Evolutionary conservation across 2,888 invertebrate genomes (phyloP).

Genomic region (Cerastis rubricosa): DNA sequence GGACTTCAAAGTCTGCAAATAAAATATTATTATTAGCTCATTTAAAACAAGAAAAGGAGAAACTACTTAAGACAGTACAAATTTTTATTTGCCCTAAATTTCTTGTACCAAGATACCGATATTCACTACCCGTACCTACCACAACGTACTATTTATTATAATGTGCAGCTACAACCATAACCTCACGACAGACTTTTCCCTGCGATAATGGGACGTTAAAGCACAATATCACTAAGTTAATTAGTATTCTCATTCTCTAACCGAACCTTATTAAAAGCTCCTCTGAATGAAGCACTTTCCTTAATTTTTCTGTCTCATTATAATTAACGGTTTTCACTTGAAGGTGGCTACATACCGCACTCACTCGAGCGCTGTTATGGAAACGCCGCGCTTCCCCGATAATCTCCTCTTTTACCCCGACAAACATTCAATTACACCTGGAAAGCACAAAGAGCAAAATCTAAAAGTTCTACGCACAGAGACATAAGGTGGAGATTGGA

Average conservation of each 20-base stretch:
- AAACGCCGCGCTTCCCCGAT: slow-evolving; percentile 70
- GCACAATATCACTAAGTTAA: slow-evolving; percentile 31
- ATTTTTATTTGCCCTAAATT: too few relatives aligned
- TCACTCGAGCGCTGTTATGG: slow-evolving; percentile 69
- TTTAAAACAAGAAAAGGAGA: not conserved
- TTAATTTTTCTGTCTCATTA: slow-evolving; percentile 54
- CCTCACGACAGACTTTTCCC: not conserved
- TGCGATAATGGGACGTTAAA: slow-evolving; percentile 11
- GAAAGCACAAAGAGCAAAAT: slow-evolving; percentile 40
- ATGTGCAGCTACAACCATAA: not conserved
- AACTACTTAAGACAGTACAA: too few relatives aligned
- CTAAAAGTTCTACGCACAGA: slow-evolving; percentile 55
- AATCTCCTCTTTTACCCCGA: slow-evolving; percentile 71
- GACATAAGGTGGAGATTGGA: slow-evolving; percentile 70
- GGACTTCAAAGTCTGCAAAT: too few relatives aligned
- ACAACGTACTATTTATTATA: not conserved
- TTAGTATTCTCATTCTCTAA: slow-evolving; percentile 22
- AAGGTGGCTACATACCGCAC: slow-evolving; percentile 57
- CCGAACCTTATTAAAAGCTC: slow-evolving; percentile 40
- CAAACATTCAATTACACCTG: slow-evolving; percentile 59
- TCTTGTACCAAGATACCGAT: not conserved
- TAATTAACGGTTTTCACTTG: slow-evolving; percentile 63
- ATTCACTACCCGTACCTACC: not conserved
- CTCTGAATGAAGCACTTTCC: slow-evolving; percentile 30
- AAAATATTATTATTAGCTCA: too few relatives aligned